phyloP scores from a whole-genome alignment of 2,888 invertebrate genomes.

The Polia nebulosa region DNA sequence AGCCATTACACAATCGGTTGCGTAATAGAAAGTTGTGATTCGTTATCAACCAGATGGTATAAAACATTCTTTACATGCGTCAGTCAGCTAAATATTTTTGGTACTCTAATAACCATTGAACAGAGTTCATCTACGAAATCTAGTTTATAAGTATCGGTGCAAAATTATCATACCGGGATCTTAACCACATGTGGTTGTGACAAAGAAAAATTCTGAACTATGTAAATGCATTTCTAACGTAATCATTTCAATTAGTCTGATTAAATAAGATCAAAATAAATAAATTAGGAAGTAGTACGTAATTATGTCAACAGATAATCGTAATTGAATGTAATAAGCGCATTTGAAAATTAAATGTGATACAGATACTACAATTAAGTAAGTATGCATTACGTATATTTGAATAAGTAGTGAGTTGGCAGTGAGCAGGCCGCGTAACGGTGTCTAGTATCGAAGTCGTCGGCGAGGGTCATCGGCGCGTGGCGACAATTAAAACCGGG shows the following conservation, averaged over 20 bases:
- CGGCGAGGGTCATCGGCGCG: constrained; percentile 87
- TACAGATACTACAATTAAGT: constrained; percentile 28
- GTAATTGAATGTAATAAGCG: constrained; percentile 7
- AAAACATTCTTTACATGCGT: constrained; percentile 58
- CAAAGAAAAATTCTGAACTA: neutral
- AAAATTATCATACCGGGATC: constrained; percentile 2
- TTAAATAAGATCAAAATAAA: constrained; percentile 41
- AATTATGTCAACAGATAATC: constrained; percentile 14
- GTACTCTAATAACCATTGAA: constrained; percentile 39
- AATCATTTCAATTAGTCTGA: no score
- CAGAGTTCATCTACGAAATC: constrained; percentile 3
- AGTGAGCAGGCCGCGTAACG: constrained; percentile 70
- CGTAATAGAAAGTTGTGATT: constrained; percentile 72
- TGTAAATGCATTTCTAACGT: no score
- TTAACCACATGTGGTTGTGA: no score
- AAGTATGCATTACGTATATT: constrained; percentile 58
- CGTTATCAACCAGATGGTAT: constrained; percentile 70
- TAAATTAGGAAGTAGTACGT: neutral
- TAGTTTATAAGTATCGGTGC: neutral
- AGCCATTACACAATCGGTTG: constrained; percentile 77
- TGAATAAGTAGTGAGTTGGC: constrained; percentile 71
- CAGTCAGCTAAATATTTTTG: constrained; percentile 50
- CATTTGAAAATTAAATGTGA: constrained; percentile 22
- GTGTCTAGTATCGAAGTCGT: constrained; percentile 72
- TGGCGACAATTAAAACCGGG: constrained; percentile 90